Conservation (phyloP, 2,797 vertebrate species). For the Enteromius treurensis region DNA sequence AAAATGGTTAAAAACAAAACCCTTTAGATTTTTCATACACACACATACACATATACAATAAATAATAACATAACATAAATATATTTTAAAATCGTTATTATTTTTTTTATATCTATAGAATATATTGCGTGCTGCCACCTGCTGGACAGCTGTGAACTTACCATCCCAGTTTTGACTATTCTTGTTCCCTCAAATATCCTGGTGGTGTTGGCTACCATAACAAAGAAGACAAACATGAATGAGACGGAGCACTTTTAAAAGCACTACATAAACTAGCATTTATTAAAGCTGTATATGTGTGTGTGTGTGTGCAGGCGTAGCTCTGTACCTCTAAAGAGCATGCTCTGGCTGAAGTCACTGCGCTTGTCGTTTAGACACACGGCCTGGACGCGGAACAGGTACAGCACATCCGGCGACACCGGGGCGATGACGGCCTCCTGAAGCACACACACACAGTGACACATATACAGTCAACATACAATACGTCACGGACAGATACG, state of each 20-base stretch:
- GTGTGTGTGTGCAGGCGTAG: neutral
- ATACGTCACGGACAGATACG: neutral
- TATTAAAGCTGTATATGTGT: neutral
- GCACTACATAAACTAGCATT: neutral
- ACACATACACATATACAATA: neutral
- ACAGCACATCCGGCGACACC: slow-evolving; percentile 92
- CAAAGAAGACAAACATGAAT: neutral
- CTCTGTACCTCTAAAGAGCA: slow-evolving; percentile 92
- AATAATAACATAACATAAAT: neutral
- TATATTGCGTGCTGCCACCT: slow-evolving; percentile 63
- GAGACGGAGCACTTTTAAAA: neutral
- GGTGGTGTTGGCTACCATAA: slow-evolving; percentile 89
- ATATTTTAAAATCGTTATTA: too few relatives aligned
- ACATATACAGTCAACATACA: slow-evolving; percentile 25
- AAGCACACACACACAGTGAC: slow-evolving; percentile 49
- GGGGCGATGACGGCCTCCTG: slow-evolving; percentile 94
- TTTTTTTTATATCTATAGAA: too few relatives aligned
- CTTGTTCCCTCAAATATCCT: slow-evolving; percentile 96
- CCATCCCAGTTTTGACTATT: slow-evolving; percentile 98
- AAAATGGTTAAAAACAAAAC: neutral
- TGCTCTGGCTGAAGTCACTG: slow-evolving; percentile 98
- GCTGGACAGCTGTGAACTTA: slow-evolving; percentile 75
- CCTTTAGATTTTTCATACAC: too few relatives aligned
- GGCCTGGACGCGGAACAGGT: slow-evolving; percentile 95
- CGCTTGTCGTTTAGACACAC: slow-evolving; percentile 95